Percentiles rank a stretch among this genome's conserved stretches.
phyloP scores from a whole-genome alignment of 2,888 invertebrate species.

The Leistus spinibarbis region DNA sequence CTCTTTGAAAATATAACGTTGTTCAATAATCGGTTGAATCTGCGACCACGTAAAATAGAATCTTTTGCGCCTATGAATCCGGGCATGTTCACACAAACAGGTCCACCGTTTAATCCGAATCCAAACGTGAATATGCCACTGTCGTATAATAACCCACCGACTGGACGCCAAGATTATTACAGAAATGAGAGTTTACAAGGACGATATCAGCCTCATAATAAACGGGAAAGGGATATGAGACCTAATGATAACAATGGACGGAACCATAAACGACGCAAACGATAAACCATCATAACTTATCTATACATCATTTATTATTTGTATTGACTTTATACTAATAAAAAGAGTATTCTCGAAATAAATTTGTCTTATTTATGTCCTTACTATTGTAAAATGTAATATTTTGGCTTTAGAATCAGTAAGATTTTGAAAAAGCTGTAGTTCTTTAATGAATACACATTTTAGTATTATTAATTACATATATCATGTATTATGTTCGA shows the following conservation, averaged over 20 bases:
- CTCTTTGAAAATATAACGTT: constrained; percentile 74
- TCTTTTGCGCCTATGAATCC: not conserved
- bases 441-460: too few relatives aligned
- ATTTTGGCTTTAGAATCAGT: too few relatives aligned
- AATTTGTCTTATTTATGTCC: too few relatives aligned
- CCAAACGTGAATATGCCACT: not conserved
- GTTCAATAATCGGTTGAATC: constrained; percentile 65
- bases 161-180: constrained; percentile 15
- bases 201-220: constrained; percentile 58
- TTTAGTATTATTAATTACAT: too few relatives aligned
- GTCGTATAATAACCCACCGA: constrained; percentile 2
- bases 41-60: constrained; percentile 55
- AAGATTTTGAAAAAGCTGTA: too few relatives aligned
- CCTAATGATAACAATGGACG: constrained; percentile 35
- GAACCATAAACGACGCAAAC: constrained; percentile 35
- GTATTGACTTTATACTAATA: too few relatives aligned
- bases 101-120: not conserved
- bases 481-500: too few relatives aligned
- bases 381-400: too few relatives aligned
- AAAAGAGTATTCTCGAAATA: too few relatives aligned
- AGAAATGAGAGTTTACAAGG: constrained; percentile 59
- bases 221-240: constrained; percentile 44
- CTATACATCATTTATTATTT: too few relatives aligned
- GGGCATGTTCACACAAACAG: not conserved
- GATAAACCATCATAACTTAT: too few relatives aligned